Percentiles rank a stretch among this genome's conserved stretches.
Evolutionary conservation across 2,797 vertebrate genomes (phyloP).

Genomic region (Danio choprae): DNA sequence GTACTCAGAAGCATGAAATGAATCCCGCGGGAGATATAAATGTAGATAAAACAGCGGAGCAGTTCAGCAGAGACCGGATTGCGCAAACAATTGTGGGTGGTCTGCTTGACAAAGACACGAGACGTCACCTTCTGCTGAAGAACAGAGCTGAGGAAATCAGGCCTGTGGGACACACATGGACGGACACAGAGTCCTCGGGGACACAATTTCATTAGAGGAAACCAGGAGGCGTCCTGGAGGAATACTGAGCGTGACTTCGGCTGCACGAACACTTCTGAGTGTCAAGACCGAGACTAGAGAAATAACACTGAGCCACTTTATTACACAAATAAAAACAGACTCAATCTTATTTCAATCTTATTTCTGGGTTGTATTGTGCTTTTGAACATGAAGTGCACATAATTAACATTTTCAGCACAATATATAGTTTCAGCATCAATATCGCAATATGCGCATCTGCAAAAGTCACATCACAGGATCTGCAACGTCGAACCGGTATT

Average conservation of each 20-base stretch:
- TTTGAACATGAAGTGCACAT: no score
- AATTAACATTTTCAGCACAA: no score
- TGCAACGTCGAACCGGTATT: no score
- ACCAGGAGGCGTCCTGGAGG: neutral
- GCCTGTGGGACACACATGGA: conserved; percentile 21
- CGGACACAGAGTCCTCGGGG: conserved; percentile 31
- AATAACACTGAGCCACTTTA: neutral
- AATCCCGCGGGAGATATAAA: conserved; percentile 9
- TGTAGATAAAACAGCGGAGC: conserved; percentile 10
- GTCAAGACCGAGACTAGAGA: neutral
- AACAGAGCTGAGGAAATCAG: neutral
- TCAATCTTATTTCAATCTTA: no score
- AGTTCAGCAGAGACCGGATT: neutral
- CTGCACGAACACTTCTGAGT: neutral
- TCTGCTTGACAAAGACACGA: conserved; percentile 9
- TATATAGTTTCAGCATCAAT: no score
- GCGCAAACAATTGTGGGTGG: conserved; percentile 18
- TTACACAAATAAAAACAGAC: neutral
- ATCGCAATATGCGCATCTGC: no score
- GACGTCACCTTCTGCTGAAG: neutral
- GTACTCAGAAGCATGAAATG: neutral
- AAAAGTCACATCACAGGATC: no score
- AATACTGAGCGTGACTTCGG: neutral
- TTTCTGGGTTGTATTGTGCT: no score
- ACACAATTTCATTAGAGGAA: conserved; percentile 52